A percentile compares a stretch with the other conserved stretches of the same genome.
Conservation (phyloP, 2,888 invertebrate species). For the Ichneumoninae sp. region DNA sequence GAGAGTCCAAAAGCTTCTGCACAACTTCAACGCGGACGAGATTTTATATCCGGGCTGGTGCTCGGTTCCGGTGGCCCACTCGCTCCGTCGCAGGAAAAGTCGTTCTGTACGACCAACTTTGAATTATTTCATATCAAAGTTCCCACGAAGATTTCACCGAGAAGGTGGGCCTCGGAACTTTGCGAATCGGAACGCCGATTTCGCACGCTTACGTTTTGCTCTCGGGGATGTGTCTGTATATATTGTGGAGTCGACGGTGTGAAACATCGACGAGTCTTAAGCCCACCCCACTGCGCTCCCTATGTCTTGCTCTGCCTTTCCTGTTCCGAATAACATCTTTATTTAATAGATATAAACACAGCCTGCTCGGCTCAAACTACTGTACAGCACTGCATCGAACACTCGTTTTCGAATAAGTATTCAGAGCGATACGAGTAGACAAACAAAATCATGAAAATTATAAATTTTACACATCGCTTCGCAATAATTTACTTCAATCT, state of each 20-base stretch:
- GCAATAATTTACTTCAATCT: no score
- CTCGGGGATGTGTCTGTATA: conserved; percentile 20
- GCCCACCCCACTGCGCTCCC: background rate
- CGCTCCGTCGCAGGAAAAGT: conserved; percentile 57
- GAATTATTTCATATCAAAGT: conserved; percentile 76
- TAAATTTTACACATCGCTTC: background rate
- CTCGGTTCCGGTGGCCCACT: conserved; percentile 24
- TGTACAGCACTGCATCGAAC: background rate
- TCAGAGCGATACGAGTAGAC: background rate
- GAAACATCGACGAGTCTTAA: conserved; percentile 30
- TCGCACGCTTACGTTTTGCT: conserved; percentile 52
- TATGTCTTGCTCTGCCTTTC: conserved; percentile 14
- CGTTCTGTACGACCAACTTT: conserved; percentile 68
- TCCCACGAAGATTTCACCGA: conserved; percentile 68
- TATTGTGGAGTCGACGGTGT: conserved; percentile 38
- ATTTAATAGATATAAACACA: conserved; percentile 4
- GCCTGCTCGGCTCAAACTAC: background rate
- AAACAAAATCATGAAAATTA: background rate
- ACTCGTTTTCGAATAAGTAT: background rate
- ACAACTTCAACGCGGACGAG: conserved; percentile 57
- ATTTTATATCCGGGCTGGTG: conserved; percentile 58
- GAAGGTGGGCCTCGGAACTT: conserved; percentile 63
- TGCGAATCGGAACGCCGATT: conserved; percentile 64
- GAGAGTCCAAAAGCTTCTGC: conserved; percentile 37
- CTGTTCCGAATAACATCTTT: background rate